phyloP scores from a whole-genome alignment of 2,888 invertebrate genomes.

The Lithophane semibrunnea region DNA sequence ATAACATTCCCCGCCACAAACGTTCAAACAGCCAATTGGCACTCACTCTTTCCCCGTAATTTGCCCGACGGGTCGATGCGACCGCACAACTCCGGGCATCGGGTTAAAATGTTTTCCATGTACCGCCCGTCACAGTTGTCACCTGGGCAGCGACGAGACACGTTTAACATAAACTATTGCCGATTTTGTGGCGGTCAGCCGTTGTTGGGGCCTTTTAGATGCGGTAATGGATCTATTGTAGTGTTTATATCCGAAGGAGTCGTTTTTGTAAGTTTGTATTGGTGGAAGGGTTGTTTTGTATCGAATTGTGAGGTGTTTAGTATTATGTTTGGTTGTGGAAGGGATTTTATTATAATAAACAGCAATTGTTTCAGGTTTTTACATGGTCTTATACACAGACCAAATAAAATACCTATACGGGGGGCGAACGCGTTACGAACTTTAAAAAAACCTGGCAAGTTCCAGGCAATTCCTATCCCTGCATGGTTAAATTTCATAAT shows the following conservation, averaged over 20 bases:
- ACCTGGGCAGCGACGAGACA: conserved; percentile 70
- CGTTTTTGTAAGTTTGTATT: conserved; percentile 22
- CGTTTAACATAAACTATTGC: conserved; percentile 67
- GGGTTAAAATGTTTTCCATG: conserved; percentile 88
- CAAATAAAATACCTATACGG: no score
- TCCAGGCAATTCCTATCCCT: no score
- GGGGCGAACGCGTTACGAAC: no score
- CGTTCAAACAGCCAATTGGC: conserved; percentile 56
- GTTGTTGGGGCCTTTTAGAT: conserved; percentile 59
- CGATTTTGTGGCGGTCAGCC: conserved; percentile 61
- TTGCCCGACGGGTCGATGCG: conserved; percentile 67
- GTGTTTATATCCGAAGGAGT: conserved; percentile 48
- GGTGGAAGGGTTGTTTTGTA: conserved; percentile 41
- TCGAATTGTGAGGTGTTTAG: conserved; percentile 18
- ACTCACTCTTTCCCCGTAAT: conserved; percentile 61
- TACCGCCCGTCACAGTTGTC: conserved; percentile 76
- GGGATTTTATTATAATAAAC: conserved; percentile 13
- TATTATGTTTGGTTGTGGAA: background rate
- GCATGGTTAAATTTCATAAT: no score
- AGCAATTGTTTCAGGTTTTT: conserved; percentile 12
- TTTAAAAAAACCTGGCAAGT: no score
- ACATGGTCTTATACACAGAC: background rate
- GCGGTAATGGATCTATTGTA: conserved; percentile 68
- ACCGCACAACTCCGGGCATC: conserved; percentile 75
- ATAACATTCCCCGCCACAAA: conserved; percentile 43